A percentile compares a stretch with the other conserved stretches of the same genome.
Evolutionary conservation across 2,888 invertebrate genomes (phyloP).

Genomic region (Morinoia aosen): DNA sequence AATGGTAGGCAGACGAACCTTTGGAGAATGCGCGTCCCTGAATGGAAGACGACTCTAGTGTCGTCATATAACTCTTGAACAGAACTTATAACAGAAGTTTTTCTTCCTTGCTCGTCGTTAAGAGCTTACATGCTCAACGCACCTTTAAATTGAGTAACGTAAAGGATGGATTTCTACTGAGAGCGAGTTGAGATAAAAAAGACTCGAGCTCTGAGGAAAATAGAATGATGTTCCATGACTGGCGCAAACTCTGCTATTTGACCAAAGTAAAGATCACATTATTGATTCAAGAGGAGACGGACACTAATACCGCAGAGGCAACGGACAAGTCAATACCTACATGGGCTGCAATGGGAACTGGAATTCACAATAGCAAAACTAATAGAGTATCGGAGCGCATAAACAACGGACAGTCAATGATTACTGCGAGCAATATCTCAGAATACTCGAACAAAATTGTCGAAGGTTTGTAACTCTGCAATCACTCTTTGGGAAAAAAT

Average conservation of each 20-base stretch:
- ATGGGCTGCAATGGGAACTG: not conserved
- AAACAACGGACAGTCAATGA: not conserved
- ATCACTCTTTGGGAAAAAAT: not conserved
- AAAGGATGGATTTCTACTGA: no score
- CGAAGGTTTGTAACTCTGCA: slow-evolving; percentile 12
- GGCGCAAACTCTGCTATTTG: not conserved
- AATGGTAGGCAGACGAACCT: no score
- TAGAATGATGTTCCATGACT: not conserved
- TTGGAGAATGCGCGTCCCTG: no score
- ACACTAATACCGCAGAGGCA: not conserved
- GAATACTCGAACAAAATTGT: slow-evolving; percentile 17
- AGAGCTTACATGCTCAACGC: no score
- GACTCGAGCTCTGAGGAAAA: not conserved
- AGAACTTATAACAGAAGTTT: no score
- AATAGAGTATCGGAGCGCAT: not conserved
- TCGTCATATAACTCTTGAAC: no score
- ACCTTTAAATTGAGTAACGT: no score
- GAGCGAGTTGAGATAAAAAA: no score
- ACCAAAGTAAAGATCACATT: not conserved
- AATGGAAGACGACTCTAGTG: no score
- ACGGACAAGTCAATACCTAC: not conserved
- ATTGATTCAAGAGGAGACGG: not conserved
- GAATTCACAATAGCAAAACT: not conserved
- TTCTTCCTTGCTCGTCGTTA: no score
- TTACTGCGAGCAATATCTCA: not conserved